phyloP scores from a whole-genome alignment of 2,797 vertebrate species.

The Pelochelys cantorii region DNA sequence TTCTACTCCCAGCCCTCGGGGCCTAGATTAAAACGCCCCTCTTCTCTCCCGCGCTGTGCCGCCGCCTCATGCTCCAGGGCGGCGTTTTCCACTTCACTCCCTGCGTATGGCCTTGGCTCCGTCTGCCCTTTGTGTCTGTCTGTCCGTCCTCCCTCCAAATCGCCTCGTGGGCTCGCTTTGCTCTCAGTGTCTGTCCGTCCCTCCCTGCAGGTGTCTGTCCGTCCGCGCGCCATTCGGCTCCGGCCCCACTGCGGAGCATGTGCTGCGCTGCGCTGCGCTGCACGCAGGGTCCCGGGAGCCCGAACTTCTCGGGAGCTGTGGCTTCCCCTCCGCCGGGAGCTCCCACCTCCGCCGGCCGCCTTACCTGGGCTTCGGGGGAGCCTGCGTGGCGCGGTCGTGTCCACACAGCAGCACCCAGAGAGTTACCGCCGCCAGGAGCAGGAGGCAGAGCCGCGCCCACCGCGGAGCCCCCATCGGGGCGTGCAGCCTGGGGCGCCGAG shows the following conservation, averaged over 20 bases:
- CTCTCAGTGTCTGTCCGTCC: no score
- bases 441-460: constrained; percentile 69
- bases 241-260: no score
- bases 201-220: no score
- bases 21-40: neutral
- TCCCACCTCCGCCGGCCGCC: neutral
- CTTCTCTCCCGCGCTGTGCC: neutral
- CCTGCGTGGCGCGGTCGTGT: constrained; percentile 41
- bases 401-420: constrained; percentile 66
- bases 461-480: constrained; percentile 55
- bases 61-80: neutral
- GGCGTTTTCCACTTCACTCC: neutral
- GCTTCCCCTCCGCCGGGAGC: neutral
- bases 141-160: no score
- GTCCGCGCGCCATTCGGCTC: no score
- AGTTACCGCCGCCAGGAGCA: constrained; percentile 53
- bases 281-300: no score
- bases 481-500: fast-evolving
- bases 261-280: no score
- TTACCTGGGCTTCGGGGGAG: constrained; percentile 60
- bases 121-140: no score
- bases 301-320: neutral
- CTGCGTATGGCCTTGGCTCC: no score
- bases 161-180: no score
- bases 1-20: neutral